Evolutionary conservation across 2,113 vertebrate genomes (phyloP).

Genomic region (Nicator chloris): DNA sequence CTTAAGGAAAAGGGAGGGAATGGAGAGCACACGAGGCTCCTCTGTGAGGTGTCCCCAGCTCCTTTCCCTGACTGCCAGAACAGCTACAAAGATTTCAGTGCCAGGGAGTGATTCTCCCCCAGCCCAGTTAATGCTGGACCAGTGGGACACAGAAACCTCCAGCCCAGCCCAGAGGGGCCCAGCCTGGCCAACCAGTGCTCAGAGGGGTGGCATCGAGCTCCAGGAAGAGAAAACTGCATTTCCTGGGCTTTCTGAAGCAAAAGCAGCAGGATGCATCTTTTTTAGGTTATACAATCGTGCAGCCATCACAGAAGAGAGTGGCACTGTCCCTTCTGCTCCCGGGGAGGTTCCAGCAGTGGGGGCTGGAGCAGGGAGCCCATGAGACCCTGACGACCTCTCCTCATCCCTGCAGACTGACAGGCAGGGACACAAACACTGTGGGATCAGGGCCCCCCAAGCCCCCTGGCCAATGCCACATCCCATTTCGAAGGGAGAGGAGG

Average conservation of each 20-base stretch:
- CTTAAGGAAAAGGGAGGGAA: not conserved
- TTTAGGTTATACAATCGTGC: not conserved
- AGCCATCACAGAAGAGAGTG: not conserved
- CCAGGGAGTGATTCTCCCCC: not conserved
- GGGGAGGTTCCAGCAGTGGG: rapidly evolving
- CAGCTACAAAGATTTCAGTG: not conserved
- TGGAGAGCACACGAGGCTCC: not conserved
- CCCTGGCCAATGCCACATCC: rapidly evolving
- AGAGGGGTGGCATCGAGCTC: not conserved
- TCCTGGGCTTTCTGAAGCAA: not conserved
- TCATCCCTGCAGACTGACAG: not conserved
- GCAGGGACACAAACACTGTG: rapidly evolving
- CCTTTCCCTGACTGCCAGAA: not conserved
- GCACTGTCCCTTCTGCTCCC: not conserved
- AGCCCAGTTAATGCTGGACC: not conserved
- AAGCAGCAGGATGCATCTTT: not conserved
- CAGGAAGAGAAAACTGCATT: not conserved
- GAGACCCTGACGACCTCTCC: not conserved
- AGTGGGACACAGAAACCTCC: not conserved
- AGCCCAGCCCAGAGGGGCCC: not conserved
- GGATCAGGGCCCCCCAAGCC: not conserved
- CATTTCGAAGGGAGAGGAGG: not conserved
- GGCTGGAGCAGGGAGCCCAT: not conserved
- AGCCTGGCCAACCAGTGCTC: not conserved
- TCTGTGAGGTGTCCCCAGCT: not conserved